Evolutionary conservation across 2,113 vertebrate genomes (phyloP).

Genomic region (Trogon melanurus): DNA sequence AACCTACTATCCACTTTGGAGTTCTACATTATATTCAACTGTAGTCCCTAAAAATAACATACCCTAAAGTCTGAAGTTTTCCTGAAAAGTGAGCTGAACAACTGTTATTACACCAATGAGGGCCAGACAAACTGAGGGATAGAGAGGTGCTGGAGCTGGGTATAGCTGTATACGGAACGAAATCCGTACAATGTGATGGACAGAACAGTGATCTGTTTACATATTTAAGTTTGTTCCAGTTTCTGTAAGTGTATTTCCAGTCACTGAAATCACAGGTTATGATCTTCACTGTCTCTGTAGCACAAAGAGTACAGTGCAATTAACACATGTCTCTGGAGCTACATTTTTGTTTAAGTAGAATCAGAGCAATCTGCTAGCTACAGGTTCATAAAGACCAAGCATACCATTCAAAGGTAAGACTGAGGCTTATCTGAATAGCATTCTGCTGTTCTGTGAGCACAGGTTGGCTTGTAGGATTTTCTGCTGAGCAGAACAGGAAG

Average conservation of each 20-base stretch:
- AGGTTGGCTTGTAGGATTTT: background rate
- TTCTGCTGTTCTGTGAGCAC: background rate
- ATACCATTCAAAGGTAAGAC: background rate
- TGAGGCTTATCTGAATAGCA: background rate
- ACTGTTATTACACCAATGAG: background rate
- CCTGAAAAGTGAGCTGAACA: background rate
- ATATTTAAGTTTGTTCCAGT: background rate
- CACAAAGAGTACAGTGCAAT: background rate
- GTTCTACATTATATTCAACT: background rate
- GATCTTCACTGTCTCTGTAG: background rate
- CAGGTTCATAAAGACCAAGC: background rate
- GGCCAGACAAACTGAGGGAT: background rate
- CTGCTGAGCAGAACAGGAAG: background rate
- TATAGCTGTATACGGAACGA: background rate
- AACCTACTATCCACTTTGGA: background rate
- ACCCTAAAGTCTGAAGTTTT: background rate
- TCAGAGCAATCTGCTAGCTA: background rate
- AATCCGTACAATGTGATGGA: background rate
- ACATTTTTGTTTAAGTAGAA: background rate
- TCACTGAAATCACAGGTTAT: background rate
- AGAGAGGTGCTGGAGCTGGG: background rate
- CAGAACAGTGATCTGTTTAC: background rate
- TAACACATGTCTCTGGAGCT: background rate
- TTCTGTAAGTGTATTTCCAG: background rate
- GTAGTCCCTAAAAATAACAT: background rate